Conservation (phyloP, 1,140 invertebrate genomes). For the Alviniconcha marisindica region DNA sequence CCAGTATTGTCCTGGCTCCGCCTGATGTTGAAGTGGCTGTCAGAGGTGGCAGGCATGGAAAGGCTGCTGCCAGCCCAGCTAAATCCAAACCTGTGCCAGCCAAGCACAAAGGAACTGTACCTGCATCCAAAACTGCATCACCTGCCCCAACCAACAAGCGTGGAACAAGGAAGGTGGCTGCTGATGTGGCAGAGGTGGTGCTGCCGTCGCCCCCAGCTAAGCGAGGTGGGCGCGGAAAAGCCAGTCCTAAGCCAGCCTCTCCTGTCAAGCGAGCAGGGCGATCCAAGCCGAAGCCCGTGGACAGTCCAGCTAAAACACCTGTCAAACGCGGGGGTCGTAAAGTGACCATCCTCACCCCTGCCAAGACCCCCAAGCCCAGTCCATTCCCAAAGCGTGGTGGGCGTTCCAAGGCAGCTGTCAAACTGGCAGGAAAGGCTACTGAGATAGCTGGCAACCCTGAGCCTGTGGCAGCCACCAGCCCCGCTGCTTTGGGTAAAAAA, state of each 20-base stretch:
- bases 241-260: not conserved
- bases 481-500: not conserved
- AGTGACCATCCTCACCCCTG: conserved; percentile 21
- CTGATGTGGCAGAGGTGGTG: no score
- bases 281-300: not conserved
- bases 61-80: conserved; percentile 2
- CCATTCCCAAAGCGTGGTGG: not conserved
- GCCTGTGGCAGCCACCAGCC: not conserved
- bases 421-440: not conserved
- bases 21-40: no score
- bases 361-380: conserved; percentile 12
- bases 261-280: conserved; percentile 20
- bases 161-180: no score
- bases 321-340: not conserved
- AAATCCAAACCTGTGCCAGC: not conserved
- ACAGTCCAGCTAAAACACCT: conserved; percentile 1
- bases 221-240: no score
- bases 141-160: no score
- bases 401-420: not conserved
- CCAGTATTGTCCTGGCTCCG: not conserved
- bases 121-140: no score
- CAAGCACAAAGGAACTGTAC: no score
- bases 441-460: not conserved
- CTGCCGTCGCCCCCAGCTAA: not conserved
- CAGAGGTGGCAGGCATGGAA: not conserved